A percentile compares a stretch with the other conserved stretches of the same genome.
Conservation (phyloP, 2,797 vertebrate genomes). For the Myripristis jacobus region DNA sequence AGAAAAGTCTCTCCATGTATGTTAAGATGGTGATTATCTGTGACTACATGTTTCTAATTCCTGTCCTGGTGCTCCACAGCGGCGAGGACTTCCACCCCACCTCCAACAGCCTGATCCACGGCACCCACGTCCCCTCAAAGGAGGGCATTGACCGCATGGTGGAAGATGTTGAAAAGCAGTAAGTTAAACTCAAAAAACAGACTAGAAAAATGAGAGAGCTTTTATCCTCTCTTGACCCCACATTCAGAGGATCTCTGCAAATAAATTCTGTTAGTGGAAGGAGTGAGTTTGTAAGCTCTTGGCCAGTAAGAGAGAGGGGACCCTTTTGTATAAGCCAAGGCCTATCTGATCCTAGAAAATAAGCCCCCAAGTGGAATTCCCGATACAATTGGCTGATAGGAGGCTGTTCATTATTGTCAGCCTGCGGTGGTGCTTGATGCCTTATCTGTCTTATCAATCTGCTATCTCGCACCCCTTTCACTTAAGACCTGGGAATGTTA, state of each 20-base stretch:
- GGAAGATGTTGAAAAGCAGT: conserved; percentile 96
- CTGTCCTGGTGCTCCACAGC: conserved; percentile 74
- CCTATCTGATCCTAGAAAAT: conserved; percentile 20
- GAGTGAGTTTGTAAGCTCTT: conserved; percentile 11
- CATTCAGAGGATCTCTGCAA: background rate
- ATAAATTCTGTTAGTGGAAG: conserved; percentile 6
- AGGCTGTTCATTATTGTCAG: background rate
- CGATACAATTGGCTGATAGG: conserved; percentile 18
- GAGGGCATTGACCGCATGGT: conserved; percentile 95
- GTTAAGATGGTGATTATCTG: conserved; percentile 51
- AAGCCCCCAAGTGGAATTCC: conserved; percentile 21
- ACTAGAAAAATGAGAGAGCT: background rate
- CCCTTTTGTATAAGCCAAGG: conserved; percentile 8
- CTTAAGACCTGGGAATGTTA: background rate
- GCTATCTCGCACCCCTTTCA: background rate
- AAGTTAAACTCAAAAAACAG: conserved; percentile 73
- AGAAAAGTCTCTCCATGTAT: conserved; percentile 49
- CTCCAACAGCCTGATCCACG: conserved; percentile 93
- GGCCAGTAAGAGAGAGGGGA: background rate
- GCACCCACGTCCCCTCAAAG: conserved; percentile 91
- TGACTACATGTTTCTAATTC: conserved; percentile 52
- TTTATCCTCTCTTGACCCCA: conserved; percentile 4
- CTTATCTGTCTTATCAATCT: background rate
- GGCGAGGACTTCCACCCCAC: conserved; percentile 95
- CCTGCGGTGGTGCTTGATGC: background rate